Conservation (phyloP, 2,797 vertebrate species). For the Cyprinodon diabolis region DNA sequence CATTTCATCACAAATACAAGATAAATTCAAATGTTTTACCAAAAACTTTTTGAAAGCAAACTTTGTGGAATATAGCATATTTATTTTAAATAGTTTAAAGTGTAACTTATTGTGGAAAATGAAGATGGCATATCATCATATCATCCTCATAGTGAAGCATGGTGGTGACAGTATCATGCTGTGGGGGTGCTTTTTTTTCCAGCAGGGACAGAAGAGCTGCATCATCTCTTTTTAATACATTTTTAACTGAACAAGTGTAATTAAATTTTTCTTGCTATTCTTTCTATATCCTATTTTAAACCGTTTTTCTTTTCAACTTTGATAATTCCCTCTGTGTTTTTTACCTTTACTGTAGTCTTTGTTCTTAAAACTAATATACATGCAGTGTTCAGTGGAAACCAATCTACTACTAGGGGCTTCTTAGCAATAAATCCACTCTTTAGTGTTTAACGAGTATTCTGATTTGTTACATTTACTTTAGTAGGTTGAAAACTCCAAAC, state of each 20-base stretch:
- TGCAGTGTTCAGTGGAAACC: neutral
- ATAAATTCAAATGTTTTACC: too few species aligned
- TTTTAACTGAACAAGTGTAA: neutral
- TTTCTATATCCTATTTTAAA: neutral
- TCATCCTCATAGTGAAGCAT: too few species aligned
- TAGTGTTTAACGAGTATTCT: neutral
- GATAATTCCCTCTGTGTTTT: neutral
- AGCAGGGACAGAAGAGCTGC: too few species aligned
- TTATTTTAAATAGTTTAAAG: too few species aligned
- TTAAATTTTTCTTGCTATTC: neutral
- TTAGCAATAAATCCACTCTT: neutral
- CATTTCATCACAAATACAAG: too few species aligned
- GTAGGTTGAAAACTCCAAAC: neutral
- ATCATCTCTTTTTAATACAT: neutral
- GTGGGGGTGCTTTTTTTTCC: too few species aligned
- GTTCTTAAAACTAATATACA: neutral
- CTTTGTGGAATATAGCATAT: too few species aligned
- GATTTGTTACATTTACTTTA: neutral
- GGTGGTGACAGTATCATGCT: too few species aligned
- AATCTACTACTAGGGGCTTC: neutral
- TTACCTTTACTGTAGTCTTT: too few species aligned
- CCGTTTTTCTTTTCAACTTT: neutral
- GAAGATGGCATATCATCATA: too few species aligned
- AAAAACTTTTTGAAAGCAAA: too few species aligned
- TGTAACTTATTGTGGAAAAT: too few species aligned